Percentiles rank a stretch among this genome's conserved stretches.
phyloP scores from a whole-genome alignment of 2,113 vertebrate genomes.

The Ailuropoda melanoleuca region DNA sequence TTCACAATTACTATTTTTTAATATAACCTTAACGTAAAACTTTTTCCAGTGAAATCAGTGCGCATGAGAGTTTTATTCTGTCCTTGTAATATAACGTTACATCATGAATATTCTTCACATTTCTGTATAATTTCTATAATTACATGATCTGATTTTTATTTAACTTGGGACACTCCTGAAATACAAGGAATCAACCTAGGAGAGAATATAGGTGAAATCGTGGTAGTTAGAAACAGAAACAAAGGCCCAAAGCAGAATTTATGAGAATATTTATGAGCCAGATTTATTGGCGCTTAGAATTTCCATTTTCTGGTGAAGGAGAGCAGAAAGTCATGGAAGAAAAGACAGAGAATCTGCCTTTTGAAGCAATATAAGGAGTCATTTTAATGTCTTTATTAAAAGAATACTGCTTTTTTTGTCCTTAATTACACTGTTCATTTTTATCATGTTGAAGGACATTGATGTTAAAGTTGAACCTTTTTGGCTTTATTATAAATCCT shows the following conservation, averaged over 20 bases:
- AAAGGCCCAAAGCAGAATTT: constrained; percentile 4
- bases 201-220: constrained; percentile 24
- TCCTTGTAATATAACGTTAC: background rate
- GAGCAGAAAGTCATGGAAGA: background rate
- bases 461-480: constrained; percentile 32
- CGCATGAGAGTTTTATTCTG: background rate
- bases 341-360: background rate
- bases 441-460: constrained; percentile 46
- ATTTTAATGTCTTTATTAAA: constrained; percentile 47
- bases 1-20: background rate
- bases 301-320: background rate
- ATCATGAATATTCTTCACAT: constrained; percentile 3
- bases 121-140: constrained; percentile 42
- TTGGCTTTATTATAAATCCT: constrained; percentile 25
- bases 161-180: constrained; percentile 14
- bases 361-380: background rate
- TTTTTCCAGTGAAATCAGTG: constrained; percentile 43
- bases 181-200: background rate
- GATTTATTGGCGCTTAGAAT: constrained; percentile 12
- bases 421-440: constrained; percentile 19
- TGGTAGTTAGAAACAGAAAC: constrained; percentile 34
- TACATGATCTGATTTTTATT: constrained; percentile 33
- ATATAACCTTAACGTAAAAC: background rate
- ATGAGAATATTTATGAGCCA: background rate
- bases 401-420: constrained; percentile 1